Conservation (phyloP, 1,140 invertebrate genomes). For the Bombyx mandarina region DNA sequence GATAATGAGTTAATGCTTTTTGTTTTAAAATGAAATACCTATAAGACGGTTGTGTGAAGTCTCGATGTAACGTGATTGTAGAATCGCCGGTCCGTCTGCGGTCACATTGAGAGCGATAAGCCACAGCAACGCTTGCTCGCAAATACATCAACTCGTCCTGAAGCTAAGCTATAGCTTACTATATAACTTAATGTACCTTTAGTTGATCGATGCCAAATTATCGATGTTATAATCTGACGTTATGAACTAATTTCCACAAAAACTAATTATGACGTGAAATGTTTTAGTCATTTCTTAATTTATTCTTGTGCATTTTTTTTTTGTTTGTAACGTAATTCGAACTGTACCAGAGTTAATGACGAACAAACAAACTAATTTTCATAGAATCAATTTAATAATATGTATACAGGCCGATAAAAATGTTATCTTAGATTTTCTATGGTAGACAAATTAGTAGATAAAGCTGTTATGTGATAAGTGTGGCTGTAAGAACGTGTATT, state of each 20-base stretch:
- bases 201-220: conserved; percentile 62
- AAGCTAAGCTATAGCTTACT: conserved; percentile 18
- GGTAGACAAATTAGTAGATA: conserved; percentile 52
- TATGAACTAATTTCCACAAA: neutral
- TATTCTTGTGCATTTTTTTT: conserved; percentile 40
- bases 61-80: conserved; percentile 6
- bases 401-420: conserved; percentile 51
- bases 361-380: conserved; percentile 38
- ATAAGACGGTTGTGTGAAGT: neutral
- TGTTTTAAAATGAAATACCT: conserved; percentile 1
- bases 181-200: conserved; percentile 38
- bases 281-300: conserved; percentile 35
- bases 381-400: conserved; percentile 54
- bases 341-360: conserved; percentile 45
- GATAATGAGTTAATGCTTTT: neutral
- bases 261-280: conserved; percentile 29
- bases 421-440: conserved; percentile 68
- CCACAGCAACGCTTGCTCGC: conserved; percentile 44
- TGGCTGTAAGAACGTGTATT: conserved; percentile 56
- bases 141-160: conserved; percentile 42
- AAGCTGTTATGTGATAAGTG: conserved; percentile 66
- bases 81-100: conserved; percentile 9
- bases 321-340: conserved; percentile 32
- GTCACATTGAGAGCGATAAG: conserved; percentile 5
- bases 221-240: conserved; percentile 11